Evolutionary conservation across 2,888 invertebrate species (phyloP).

Genomic region (Aricia artaxerxes): DNA sequence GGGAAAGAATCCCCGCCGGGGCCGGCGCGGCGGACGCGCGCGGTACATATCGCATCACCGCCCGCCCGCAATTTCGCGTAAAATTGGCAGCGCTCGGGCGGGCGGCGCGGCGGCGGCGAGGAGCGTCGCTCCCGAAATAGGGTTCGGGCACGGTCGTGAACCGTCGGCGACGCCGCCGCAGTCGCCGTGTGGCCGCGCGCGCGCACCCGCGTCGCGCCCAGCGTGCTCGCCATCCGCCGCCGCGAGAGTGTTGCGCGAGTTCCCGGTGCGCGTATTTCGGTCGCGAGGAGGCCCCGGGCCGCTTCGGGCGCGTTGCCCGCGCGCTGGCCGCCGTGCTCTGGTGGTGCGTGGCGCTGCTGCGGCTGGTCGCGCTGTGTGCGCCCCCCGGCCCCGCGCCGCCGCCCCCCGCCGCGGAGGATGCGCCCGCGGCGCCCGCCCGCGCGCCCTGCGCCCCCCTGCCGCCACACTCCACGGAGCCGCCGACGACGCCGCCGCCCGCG

Average conservation of each 20-base stretch:
- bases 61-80: constrained; percentile 81
- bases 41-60: constrained; percentile 78
- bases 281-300: constrained; percentile 74
- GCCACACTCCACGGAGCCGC: constrained; percentile 64
- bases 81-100: constrained; percentile 79
- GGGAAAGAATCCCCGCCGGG: constrained; percentile 53
- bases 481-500: constrained; percentile 54
- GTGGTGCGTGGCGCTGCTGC: constrained; percentile 79
- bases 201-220: constrained; percentile 75
- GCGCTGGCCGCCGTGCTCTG: constrained; percentile 79
- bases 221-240: constrained; percentile 60
- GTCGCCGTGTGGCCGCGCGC: constrained; percentile 79
- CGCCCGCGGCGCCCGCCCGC: constrained; percentile 63
- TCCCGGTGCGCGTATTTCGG: constrained; percentile 76
- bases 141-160: constrained; percentile 77
- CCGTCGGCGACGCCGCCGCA: constrained; percentile 73
- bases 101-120: constrained; percentile 73
- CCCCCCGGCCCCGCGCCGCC: constrained; percentile 71
- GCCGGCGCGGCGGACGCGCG: constrained; percentile 61
- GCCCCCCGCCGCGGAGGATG: constrained; percentile 71
- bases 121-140: constrained; percentile 79
- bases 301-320: constrained; percentile 76
- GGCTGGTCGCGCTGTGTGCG: constrained; percentile 76
- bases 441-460: constrained; percentile 71
- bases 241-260: constrained; percentile 58